Evolutionary conservation across 1,140 invertebrate genomes (phyloP).

Genomic region (Drosophila ficusphila): DNA sequence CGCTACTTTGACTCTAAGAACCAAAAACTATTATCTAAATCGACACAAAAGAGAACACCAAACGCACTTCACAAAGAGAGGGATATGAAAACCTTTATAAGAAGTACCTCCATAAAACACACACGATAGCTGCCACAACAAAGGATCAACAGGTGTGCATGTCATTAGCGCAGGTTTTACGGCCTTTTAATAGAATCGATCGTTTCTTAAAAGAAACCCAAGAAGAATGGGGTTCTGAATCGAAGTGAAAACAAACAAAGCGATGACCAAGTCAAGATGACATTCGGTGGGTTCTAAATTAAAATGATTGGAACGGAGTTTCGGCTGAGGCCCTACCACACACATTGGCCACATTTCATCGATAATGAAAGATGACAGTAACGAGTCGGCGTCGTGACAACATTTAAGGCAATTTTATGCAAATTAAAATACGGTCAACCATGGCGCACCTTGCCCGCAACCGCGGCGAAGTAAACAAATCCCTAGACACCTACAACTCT

Average conservation of each 20-base stretch:
- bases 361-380: conserved; percentile 84
- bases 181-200: conserved; percentile 74
- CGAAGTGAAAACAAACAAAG: conserved; percentile 47
- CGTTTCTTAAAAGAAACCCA: conserved; percentile 11
- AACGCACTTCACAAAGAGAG: not conserved
- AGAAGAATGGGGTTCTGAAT: conserved; percentile 23
- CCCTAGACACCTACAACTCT: conserved; percentile 66
- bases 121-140: conserved; percentile 51
- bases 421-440: conserved; percentile 76
- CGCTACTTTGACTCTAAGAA: not conserved
- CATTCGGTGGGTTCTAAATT: conserved; percentile 72
- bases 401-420: conserved; percentile 82
- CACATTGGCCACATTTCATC: conserved; percentile 74
- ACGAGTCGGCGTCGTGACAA: conserved; percentile 74
- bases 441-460: conserved; percentile 52
- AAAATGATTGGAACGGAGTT: conserved; percentile 46
- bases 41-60: conserved; percentile 4
- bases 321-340: conserved; percentile 50
- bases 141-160: conserved; percentile 80
- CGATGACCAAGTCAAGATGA: conserved; percentile 53
- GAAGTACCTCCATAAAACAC: conserved; percentile 31
- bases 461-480: conserved; percentile 2
- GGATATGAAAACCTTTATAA: not conserved
- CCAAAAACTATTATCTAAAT: conserved; percentile 1
- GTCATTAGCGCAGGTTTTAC: conserved; percentile 70